phyloP scores from a whole-genome alignment of 2,113 vertebrate genomes.

The Actenoides lindsayi region DNA sequence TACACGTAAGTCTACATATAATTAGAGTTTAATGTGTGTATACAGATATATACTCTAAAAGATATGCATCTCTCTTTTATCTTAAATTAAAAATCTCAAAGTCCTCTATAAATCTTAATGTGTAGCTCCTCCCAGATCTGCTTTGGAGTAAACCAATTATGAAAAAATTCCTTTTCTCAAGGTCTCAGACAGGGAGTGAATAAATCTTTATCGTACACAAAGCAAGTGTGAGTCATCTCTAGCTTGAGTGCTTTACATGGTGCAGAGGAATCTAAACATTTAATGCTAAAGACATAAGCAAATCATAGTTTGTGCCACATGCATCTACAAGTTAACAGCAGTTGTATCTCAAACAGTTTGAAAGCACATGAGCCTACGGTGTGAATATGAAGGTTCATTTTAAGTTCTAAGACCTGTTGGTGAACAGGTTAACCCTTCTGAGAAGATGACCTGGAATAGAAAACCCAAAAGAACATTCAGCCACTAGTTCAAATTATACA shows the following conservation, averaged over 20 bases:
- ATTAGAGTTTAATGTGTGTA: neutral
- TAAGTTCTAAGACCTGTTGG: neutral
- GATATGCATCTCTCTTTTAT: neutral
- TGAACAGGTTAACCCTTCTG: neutral
- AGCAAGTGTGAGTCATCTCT: neutral
- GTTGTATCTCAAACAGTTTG: neutral
- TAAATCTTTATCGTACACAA: neutral
- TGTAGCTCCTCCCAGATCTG: neutral
- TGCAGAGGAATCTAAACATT: neutral
- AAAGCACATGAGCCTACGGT: neutral
- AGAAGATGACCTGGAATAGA: neutral
- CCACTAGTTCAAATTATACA: neutral
- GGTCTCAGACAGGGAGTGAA: neutral
- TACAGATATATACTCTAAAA: neutral
- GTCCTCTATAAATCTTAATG: neutral
- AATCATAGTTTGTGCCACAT: neutral
- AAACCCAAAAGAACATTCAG: neutral
- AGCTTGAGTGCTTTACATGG: neutral
- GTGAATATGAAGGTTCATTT: neutral
- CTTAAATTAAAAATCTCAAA: constrained; percentile 26
- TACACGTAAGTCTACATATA: neutral
- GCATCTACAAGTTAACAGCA: neutral
- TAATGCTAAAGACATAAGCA: neutral
- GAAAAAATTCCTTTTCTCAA: constrained; percentile 13
- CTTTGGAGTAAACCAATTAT: neutral